A percentile compares a stretch with the other conserved stretches of the same genome.
Evolutionary conservation across 2,113 vertebrate genomes (phyloP).

Genomic region (Notarius quadriscutis): DNA sequence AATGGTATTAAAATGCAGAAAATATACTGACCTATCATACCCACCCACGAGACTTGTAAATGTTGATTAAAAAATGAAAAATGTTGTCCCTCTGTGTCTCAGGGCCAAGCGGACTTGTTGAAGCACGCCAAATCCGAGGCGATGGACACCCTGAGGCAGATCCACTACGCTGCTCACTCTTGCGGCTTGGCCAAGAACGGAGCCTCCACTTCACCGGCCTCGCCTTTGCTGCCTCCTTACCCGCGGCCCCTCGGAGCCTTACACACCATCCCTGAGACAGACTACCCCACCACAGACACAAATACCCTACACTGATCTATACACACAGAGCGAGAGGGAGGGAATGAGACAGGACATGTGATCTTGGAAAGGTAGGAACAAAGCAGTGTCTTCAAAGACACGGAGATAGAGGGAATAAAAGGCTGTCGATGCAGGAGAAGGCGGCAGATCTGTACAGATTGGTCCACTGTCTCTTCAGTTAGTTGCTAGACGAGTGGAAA

Average conservation of each 20-base stretch:
- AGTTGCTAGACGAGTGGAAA: neutral
- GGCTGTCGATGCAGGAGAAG: conserved; percentile 21
- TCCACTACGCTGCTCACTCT: conserved; percentile 87
- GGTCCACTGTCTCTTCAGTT: neutral
- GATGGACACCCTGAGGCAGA: conserved; percentile 85
- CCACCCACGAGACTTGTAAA: neutral
- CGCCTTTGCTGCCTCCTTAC: conserved; percentile 70
- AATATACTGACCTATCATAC: neutral
- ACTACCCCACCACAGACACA: conserved; percentile 60
- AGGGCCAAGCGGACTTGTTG: conserved; percentile 89
- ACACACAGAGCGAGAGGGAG: conserved; percentile 15
- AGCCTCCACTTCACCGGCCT: conserved; percentile 66
- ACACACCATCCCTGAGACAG: conserved; percentile 76
- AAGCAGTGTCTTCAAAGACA: conserved; percentile 16
- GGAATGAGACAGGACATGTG: neutral
- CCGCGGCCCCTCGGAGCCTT: conserved; percentile 61
- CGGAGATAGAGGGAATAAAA: conserved; percentile 36
- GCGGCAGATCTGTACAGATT: neutral
- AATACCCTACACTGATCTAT: conserved; percentile 73
- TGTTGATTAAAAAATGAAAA: neutral
- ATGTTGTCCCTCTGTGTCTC: conserved; percentile 16
- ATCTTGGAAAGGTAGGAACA: conserved; percentile 34
- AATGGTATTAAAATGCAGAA: neutral
- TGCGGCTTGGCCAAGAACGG: conserved; percentile 85
- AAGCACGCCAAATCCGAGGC: conserved; percentile 87